These are phyloP conservation scores for Microctenopoma steveboyesi DNA, from an alignment of 2,797 vertebrate species.

Conservation along the genomic window DNA sequence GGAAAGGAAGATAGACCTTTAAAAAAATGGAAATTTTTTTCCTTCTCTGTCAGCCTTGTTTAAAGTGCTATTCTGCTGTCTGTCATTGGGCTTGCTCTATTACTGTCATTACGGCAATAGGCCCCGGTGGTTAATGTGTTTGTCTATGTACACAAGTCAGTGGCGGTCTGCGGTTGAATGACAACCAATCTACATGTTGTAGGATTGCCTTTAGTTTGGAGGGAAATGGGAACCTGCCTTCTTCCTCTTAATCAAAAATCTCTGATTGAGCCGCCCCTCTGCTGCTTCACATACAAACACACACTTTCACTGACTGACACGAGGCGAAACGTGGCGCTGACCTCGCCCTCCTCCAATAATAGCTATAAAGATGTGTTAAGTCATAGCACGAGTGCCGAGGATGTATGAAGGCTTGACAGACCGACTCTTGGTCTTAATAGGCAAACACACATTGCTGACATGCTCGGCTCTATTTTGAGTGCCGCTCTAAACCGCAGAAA, in stretches of 20 bases:
- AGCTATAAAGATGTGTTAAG: slow-evolving; percentile 56
- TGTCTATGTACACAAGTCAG: slow-evolving; percentile 74
- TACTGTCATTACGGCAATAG: slow-evolving; percentile 81
- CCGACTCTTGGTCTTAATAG: slow-evolving; percentile 51
- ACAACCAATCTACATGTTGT: slow-evolving; percentile 82
- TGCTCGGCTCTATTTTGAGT: slow-evolving; percentile 22
- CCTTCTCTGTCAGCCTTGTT: slow-evolving; percentile 75
- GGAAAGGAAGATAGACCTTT: slow-evolving; percentile 29
- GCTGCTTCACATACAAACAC: slow-evolving; percentile 13
- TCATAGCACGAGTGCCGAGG: slow-evolving; percentile 15
- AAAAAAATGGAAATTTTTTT: slow-evolving; percentile 53
- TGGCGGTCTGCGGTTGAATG: slow-evolving; percentile 69
- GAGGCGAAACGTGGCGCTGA: slow-evolving; percentile 47
- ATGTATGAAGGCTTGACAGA: slow-evolving; percentile 48
- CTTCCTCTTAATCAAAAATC: slow-evolving; percentile 75
- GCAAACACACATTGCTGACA: slow-evolving; percentile 37
- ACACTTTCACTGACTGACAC: slow-evolving; percentile 69
- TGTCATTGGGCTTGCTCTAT: slow-evolving; percentile 73
- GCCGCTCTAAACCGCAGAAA: slow-evolving; percentile 30
- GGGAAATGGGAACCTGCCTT: slow-evolving; percentile 64
- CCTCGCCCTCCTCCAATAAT: slow-evolving; percentile 48
- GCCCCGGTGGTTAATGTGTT: slow-evolving; percentile 79
- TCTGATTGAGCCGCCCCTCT: slow-evolving; percentile 72
- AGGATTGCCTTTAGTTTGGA: slow-evolving; percentile 56
- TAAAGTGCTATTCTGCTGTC: slow-evolving; percentile 75